Percentiles rank a stretch among this genome's conserved stretches.
phyloP scores from a whole-genome alignment of 2,113 vertebrate genomes.

The Clinocottus analis region DNA sequence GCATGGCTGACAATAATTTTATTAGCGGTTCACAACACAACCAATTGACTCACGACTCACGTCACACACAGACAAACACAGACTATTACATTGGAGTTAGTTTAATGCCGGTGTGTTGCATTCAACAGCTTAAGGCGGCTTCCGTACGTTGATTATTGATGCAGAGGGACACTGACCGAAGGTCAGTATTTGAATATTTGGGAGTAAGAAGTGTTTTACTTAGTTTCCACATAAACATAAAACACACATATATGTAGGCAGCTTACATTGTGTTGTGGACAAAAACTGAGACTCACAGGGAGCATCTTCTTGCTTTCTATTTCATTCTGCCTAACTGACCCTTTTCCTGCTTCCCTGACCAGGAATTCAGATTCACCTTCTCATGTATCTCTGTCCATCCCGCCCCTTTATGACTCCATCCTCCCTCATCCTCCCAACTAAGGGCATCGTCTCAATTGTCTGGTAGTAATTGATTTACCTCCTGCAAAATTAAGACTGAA shows the following conservation, averaged over 20 bases:
- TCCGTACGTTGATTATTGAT: too few species aligned
- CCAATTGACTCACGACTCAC: too few species aligned
- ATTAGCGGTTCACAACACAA: too few species aligned
- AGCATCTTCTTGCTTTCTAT: not conserved
- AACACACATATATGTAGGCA: not conserved
- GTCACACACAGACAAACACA: too few species aligned
- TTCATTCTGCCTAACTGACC: not conserved
- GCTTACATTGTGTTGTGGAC: not conserved
- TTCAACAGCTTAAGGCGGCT: too few species aligned
- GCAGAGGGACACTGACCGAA: too few species aligned
- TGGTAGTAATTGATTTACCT: conserved; percentile 71
- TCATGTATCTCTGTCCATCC: conserved; percentile 20
- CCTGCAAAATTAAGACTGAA: conserved; percentile 58
- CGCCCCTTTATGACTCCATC: conserved; percentile 34
- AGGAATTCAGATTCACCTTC: conserved; percentile 27
- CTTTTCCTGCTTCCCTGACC: conserved; percentile 1
- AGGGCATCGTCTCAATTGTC: conserved; percentile 64
- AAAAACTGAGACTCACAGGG: not conserved
- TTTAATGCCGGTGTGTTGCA: too few species aligned
- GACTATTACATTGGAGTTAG: too few species aligned
- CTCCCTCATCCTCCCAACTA: conserved; percentile 46
- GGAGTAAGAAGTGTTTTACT: too few species aligned
- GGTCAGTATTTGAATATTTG: too few species aligned
- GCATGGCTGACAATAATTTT: too few species aligned
- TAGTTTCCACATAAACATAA: not conserved